Conservation (phyloP, 1,140 invertebrate genomes). For the Callitettix versicolor region DNA sequence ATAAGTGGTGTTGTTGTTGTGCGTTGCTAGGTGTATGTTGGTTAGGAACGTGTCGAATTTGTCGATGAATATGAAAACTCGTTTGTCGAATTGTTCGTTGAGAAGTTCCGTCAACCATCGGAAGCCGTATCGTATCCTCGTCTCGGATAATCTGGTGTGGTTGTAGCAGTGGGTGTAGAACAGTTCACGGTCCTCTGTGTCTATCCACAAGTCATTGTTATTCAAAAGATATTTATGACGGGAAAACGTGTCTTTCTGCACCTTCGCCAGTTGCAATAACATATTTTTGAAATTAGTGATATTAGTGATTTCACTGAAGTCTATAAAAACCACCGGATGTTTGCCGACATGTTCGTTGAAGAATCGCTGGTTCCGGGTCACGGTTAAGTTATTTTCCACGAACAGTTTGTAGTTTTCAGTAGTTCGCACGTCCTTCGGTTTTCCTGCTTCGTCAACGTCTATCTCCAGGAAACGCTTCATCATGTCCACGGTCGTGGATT, state of each 20-base stretch:
- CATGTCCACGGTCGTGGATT: constrained; percentile 2
- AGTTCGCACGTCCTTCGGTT: background rate
- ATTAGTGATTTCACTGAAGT: background rate
- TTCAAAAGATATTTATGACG: background rate
- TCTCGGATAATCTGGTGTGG: background rate
- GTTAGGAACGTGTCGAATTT: background rate
- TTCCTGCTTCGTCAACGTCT: constrained; percentile 3
- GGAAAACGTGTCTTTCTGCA: background rate
- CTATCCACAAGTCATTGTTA: background rate
- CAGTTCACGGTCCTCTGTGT: background rate
- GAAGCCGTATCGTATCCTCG: background rate
- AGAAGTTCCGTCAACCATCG: background rate
- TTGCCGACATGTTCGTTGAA: constrained; percentile 5
- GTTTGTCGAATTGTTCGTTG: background rate
- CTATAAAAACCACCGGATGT: background rate
- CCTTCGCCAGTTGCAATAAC: background rate
- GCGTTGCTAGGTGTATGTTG: too few species aligned
- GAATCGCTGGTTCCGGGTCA: background rate
- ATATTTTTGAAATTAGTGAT: background rate
- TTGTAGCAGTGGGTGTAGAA: background rate
- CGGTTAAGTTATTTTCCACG: background rate
- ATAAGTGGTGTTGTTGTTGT: too few species aligned
- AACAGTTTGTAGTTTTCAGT: constrained; percentile 3
- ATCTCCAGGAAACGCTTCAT: constrained; percentile 10
- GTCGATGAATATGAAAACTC: background rate